Evolutionary conservation across 2,113 vertebrate genomes (phyloP).

Genomic region (Pelobates fuscus): DNA sequence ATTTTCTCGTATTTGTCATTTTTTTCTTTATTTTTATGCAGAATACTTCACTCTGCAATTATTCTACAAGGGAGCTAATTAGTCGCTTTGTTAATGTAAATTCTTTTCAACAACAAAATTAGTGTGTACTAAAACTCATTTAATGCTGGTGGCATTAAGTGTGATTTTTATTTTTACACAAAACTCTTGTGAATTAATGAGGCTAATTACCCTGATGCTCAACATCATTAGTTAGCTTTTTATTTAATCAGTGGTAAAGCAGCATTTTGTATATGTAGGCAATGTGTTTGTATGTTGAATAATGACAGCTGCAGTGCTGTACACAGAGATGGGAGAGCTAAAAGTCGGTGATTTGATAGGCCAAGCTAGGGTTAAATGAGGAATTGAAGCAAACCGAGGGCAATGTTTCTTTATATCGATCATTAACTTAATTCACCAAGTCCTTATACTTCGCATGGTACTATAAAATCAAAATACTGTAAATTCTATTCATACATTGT

Average conservation of each 20-base stretch:
- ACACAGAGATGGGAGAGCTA: no score
- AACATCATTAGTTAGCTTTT: slow-evolving; percentile 30
- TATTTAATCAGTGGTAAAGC: slow-evolving; percentile 31
- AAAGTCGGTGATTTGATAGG: no score
- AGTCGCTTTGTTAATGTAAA: slow-evolving; percentile 47
- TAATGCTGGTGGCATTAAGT: slow-evolving; percentile 8
- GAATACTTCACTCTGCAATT: slow-evolving; percentile 24
- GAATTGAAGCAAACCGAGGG: no score
- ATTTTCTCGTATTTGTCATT: background rate
- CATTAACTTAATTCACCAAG: no score
- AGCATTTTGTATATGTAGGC: background rate
- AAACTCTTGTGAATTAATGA: slow-evolving; percentile 43
- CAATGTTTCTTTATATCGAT: no score
- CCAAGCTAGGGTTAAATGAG: no score
- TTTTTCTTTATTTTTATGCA: slow-evolving; percentile 2
- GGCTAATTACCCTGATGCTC: slow-evolving; percentile 37
- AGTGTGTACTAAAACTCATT: slow-evolving; percentile 41
- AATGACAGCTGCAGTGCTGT: background rate
- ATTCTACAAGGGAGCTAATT: slow-evolving; percentile 37
- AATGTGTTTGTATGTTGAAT: slow-evolving; percentile 9
- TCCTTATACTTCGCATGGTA: no score
- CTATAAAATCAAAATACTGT: no score
- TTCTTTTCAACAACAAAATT: slow-evolving; percentile 42
- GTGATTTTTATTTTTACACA: slow-evolving; percentile 25
- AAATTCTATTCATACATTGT: no score